Evolutionary conservation across 2,888 invertebrate genomes (phyloP).

Genomic region (Teleiodes luculella): DNA sequence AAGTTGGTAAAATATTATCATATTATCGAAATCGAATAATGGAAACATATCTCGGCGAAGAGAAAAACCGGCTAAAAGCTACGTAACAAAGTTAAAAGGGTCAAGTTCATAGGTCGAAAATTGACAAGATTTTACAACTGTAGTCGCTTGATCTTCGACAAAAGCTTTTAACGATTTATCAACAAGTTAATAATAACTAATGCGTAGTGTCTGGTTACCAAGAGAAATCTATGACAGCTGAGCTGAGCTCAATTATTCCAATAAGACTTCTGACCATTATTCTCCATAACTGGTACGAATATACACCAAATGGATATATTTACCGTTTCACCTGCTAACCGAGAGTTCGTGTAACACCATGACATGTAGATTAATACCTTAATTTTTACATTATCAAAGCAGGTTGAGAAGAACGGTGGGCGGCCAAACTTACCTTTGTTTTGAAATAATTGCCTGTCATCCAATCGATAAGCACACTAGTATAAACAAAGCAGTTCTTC

Average conservation of each 20-base stretch:
- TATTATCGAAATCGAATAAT: not conserved
- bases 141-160: constrained; percentile 3
- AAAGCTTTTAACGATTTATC: constrained; percentile 33
- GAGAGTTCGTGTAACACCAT: constrained; percentile 10
- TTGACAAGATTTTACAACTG: not conserved
- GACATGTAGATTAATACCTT: constrained; percentile 26
- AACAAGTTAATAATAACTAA: constrained; percentile 61
- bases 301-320: not conserved
- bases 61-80: not conserved
- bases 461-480: constrained; percentile 2
- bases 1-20: too few relatives aligned
- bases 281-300: not conserved
- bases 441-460: constrained; percentile 18
- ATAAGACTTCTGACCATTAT: constrained; percentile 26
- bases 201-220: constrained; percentile 68
- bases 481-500: constrained; percentile 19
- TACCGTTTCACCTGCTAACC: constrained; percentile 9
- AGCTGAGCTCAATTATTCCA: constrained; percentile 24
- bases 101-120: not conserved
- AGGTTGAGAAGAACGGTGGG: constrained; percentile 64
- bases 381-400: constrained; percentile 53
- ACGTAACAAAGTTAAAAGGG: constrained; percentile 1
- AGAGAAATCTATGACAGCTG: constrained; percentile 42
- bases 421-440: constrained; percentile 61
- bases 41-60: not conserved